Percentiles rank a stretch among this genome's conserved stretches.
These are phyloP conservation scores for Pimpla rufipes DNA, from an alignment of 2,888 invertebrate species.

Conservation along the genomic window DNA sequence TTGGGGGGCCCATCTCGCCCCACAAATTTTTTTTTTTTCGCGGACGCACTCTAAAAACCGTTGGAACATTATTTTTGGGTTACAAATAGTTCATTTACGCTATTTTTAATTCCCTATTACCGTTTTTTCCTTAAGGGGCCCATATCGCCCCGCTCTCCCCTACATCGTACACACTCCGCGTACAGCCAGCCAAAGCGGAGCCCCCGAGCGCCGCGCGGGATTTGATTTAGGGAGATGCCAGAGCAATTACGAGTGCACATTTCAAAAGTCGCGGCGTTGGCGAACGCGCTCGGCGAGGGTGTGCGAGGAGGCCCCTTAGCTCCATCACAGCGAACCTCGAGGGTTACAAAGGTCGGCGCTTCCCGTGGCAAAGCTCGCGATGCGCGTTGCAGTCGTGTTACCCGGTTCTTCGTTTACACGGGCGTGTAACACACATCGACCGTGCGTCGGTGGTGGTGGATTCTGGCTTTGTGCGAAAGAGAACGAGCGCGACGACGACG, in stretches of 20 bases:
- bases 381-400: constrained; percentile 57
- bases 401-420: constrained; percentile 29
- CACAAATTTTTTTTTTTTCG: too few relatives aligned
- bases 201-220: constrained; percentile 53
- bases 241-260: constrained; percentile 83
- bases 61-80: too few relatives aligned
- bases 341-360: constrained; percentile 64
- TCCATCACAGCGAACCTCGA: constrained; percentile 48
- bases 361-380: constrained; percentile 53
- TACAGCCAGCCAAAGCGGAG: constrained; percentile 19
- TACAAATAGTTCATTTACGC: too few relatives aligned
- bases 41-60: too few relatives aligned
- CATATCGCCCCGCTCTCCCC: too few relatives aligned
- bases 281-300: background rate
- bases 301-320: constrained; percentile 64
- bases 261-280: constrained; percentile 76
- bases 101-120: too few relatives aligned
- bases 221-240: constrained; percentile 81
- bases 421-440: constrained; percentile 39
- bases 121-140: too few relatives aligned
- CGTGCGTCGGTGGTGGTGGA: constrained; percentile 63
- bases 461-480: constrained; percentile 64
- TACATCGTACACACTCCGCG: too few relatives aligned
- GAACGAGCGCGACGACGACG: constrained; percentile 35
- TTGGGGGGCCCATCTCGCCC: too few relatives aligned